Percentiles rank a stretch among this genome's conserved stretches.
phyloP scores from a whole-genome alignment of 2,113 vertebrate species.

The Chloroceryle aenea region DNA sequence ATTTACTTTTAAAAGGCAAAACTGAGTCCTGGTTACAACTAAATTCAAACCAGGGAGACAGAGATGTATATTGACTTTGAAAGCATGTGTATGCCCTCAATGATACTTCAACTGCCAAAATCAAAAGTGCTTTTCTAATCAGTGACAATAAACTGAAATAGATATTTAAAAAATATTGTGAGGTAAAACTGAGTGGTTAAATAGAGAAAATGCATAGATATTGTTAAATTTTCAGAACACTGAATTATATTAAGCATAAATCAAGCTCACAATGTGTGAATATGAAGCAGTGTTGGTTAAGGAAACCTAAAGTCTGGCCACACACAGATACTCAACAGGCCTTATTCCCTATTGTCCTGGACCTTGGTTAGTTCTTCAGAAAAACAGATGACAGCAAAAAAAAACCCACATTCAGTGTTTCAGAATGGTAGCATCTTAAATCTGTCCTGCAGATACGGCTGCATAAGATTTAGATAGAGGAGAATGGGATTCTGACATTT shows the following conservation, averaged over 20 bases:
- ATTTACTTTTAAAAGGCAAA: not conserved
- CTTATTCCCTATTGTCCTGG: not conserved
- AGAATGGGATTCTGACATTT: not conserved
- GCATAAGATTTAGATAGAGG: not conserved
- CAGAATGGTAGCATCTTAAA: not conserved
- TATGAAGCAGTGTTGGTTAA: not conserved
- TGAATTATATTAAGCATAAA: not conserved
- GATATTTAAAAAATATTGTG: not conserved
- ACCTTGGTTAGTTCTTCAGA: not conserved
- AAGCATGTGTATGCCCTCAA: not conserved
- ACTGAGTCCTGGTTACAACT: not conserved
- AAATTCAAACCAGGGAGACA: not conserved
- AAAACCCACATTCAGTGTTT: not conserved
- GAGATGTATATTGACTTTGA: not conserved
- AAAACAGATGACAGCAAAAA: not conserved
- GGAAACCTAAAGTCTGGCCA: not conserved
- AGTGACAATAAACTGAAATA: not conserved
- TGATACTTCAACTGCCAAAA: not conserved
- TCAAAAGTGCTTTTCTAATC: not conserved
- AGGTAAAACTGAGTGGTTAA: not conserved
- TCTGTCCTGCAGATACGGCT: not conserved
- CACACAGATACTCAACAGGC: not conserved
- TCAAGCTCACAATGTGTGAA: not conserved
- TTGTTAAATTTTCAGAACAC: not conserved
- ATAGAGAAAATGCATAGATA: not conserved